These are phyloP conservation scores for Lepidurus arcticus DNA, from an alignment of 1,140 invertebrate genomes.

Conservation along the genomic window DNA sequence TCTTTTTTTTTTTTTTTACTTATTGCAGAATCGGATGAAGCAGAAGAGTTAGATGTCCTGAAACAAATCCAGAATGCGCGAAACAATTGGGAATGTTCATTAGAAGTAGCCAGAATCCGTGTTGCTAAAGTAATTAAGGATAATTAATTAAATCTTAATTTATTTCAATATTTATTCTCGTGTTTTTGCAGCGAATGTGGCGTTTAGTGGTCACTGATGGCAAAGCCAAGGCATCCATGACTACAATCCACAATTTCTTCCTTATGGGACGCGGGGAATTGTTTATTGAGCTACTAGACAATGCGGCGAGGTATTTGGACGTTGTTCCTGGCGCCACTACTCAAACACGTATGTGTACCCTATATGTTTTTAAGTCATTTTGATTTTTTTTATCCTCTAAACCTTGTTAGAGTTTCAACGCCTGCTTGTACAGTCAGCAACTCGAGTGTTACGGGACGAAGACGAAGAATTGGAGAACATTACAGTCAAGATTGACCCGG, in stretches of 20 bases:
- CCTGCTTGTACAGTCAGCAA: background rate
- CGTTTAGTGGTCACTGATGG: background rate
- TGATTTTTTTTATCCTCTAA: background rate
- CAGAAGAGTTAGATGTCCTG: background rate
- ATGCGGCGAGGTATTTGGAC: background rate
- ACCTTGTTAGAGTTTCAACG: background rate
- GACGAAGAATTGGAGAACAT: constrained; percentile 5
- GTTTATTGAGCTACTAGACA: background rate
- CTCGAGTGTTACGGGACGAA: background rate
- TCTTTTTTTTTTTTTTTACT: too few species aligned
- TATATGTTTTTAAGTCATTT: background rate
- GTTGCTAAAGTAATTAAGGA: background rate
- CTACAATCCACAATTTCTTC: background rate
- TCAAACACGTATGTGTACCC: background rate
- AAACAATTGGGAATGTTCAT: background rate
- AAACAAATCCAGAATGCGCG: background rate
- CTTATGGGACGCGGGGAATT: constrained; percentile 4
- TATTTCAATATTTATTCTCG: background rate
- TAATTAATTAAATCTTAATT: background rate
- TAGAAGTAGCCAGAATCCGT: background rate
- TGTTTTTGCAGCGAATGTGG: background rate
- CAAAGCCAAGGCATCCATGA: background rate
- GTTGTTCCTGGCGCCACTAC: background rate
- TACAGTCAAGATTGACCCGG: background rate
- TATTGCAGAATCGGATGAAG: background rate